phyloP scores from a whole-genome alignment of 2,113 vertebrate genomes.

The Pungitius pungitius region DNA sequence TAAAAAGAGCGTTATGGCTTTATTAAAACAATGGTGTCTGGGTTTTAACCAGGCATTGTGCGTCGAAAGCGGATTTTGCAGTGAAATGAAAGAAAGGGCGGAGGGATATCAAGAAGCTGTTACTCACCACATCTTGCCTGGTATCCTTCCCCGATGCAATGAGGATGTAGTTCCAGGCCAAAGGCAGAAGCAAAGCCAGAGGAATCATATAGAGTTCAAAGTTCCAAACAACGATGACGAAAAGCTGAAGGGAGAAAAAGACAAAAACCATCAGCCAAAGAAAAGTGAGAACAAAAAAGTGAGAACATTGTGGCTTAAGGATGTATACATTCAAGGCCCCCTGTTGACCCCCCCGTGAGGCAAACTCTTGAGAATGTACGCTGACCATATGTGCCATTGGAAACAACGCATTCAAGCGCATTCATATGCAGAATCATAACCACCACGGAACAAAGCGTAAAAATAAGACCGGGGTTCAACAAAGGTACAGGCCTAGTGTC shows the following conservation, averaged over 20 bases:
- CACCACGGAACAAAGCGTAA: conserved; percentile 34
- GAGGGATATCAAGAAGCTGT: conserved; percentile 14
- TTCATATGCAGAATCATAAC: conserved; percentile 67
- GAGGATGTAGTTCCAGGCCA: conserved; percentile 96
- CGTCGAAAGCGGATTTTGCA: conserved; percentile 32
- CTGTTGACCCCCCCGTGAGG: conserved; percentile 24
- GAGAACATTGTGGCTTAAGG: conserved; percentile 10
- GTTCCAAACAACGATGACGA: conserved; percentile 96
- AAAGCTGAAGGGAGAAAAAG: conserved; percentile 83
- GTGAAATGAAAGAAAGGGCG: conserved; percentile 36
- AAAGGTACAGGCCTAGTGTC: conserved; percentile 52
- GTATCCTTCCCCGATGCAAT: conserved; percentile 93
- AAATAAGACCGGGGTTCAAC: conserved; percentile 40
- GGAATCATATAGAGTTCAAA: conserved; percentile 99
- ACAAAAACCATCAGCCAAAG: conserved; percentile 31
- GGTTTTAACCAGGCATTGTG: conserved; percentile 24
- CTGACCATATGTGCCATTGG: conserved; percentile 44
- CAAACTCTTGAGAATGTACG: conserved; percentile 38
- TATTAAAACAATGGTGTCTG: conserved; percentile 2
- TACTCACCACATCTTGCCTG: conserved; percentile 92
- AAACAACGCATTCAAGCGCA: conserved; percentile 40
- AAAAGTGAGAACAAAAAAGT: conserved; percentile 43
- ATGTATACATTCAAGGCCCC: conserved; percentile 25
- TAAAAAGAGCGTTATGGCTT: conserved; percentile 1
- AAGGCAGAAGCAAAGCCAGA: conserved; percentile 87